phyloP scores from a whole-genome alignment of 2,113 vertebrate genomes.

The Ornithorhynchus anatinus region DNA sequence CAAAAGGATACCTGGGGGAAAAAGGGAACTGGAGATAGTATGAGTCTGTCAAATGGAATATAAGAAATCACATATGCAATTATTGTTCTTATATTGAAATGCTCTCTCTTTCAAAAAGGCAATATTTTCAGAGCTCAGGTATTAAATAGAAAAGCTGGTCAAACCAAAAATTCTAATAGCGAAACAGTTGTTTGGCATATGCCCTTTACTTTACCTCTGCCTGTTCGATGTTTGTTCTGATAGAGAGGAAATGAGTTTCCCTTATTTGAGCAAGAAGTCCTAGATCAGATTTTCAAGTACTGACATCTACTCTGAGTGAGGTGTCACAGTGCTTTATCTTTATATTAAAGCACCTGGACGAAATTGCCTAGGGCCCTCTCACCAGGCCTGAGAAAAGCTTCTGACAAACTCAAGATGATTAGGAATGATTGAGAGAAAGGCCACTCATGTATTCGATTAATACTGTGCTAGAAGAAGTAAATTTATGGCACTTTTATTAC shows the following conservation, averaged over 20 bases:
- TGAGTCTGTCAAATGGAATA: no score
- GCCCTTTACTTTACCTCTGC: neutral
- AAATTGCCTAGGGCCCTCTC: neutral
- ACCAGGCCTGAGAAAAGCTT: neutral
- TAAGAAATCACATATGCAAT: no score
- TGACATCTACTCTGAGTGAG: neutral
- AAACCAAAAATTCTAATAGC: neutral
- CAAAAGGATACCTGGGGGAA: no score
- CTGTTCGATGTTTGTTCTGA: neutral
- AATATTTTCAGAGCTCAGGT: neutral
- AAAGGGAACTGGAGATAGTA: no score
- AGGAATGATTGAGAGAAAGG: neutral
- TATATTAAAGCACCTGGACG: neutral
- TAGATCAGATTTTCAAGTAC: neutral
- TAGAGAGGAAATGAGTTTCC: neutral
- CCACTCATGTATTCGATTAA: neutral
- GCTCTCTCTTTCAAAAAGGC: no score
- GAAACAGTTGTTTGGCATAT: neutral
- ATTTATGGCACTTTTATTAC: neutral
- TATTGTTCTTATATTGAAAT: no score
- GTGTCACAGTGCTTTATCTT: neutral
- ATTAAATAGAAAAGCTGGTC: neutral
- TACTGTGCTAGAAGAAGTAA: neutral
- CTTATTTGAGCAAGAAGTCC: neutral
- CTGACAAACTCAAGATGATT: fast-evolving